Evolutionary conservation across 1,140 invertebrate genomes (phyloP).

Genomic region (Drosophila auraria): DNA sequence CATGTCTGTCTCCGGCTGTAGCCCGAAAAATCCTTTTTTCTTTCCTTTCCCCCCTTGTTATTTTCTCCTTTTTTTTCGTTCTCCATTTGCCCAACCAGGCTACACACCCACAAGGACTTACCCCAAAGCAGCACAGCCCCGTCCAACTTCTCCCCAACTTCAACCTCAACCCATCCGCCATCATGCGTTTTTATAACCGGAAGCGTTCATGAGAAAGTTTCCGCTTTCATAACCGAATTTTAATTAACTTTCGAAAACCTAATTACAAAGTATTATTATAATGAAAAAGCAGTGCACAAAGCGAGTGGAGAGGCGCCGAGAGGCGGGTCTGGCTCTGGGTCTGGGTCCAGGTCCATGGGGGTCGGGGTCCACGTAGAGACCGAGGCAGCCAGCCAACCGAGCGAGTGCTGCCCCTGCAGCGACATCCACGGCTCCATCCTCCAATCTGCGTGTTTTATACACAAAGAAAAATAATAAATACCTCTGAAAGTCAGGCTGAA

Average conservation of each 20-base stretch:
- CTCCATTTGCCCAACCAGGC: slow-evolving; percentile 62
- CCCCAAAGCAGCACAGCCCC: slow-evolving; percentile 15
- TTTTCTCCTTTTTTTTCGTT: slow-evolving; percentile 32
- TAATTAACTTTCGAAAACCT: slow-evolving; percentile 85
- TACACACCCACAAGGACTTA: slow-evolving; percentile 13
- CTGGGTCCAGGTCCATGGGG: slow-evolving; percentile 25
- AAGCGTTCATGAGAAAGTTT: slow-evolving; percentile 85
- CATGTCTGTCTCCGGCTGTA: slow-evolving; percentile 54
- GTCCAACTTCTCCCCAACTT: not conserved
- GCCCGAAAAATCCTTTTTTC: slow-evolving; percentile 60
- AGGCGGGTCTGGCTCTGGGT: slow-evolving; percentile 9
- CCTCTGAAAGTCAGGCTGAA: too few relatives aligned
- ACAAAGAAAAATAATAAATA: not conserved
- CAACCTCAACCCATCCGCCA: slow-evolving; percentile 38
- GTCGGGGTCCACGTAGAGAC: slow-evolving; percentile 36
- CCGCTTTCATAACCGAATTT: slow-evolving; percentile 85
- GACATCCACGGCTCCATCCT: slow-evolving; percentile 42
- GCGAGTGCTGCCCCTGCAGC: slow-evolving; percentile 68
- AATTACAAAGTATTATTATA: slow-evolving; percentile 85
- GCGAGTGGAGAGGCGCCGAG: slow-evolving; percentile 48
- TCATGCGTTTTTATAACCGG: slow-evolving; percentile 80
- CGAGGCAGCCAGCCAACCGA: slow-evolving; percentile 51
- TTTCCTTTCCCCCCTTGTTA: slow-evolving; percentile 17
- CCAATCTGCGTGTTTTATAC: slow-evolving; percentile 29
- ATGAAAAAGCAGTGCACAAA: slow-evolving; percentile 84